A percentile compares a stretch with the other conserved stretches of the same genome.
phyloP scores from a whole-genome alignment of 1,140 invertebrate genomes.

The Drosophila willistoni region DNA sequence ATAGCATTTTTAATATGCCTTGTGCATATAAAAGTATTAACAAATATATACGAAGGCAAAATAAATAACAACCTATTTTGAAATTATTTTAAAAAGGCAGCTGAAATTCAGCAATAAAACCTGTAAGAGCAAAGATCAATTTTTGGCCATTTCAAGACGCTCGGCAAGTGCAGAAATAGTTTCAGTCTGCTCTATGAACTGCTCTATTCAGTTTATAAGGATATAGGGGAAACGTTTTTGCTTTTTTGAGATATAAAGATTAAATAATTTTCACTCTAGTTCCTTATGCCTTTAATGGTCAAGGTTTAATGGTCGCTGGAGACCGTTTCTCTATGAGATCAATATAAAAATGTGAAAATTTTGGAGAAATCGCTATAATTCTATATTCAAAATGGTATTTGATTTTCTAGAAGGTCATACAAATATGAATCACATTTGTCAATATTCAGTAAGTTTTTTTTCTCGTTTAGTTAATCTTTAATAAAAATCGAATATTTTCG shows the following conservation, averaged over 20 bases:
- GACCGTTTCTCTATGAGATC: constrained; percentile 37
- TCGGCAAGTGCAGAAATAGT: constrained; percentile 23
- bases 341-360: constrained; percentile 42
- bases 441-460: constrained; percentile 34
- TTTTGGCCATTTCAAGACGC: background rate
- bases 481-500: background rate
- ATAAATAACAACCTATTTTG: background rate
- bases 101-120: constrained; percentile 42
- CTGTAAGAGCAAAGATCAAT: constrained; percentile 34
- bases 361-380: constrained; percentile 28
- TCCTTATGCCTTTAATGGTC: constrained; percentile 19
- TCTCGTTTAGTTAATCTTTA: no score
- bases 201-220: background rate
- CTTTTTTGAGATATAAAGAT: background rate
- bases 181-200: constrained; percentile 26
- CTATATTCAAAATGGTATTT: constrained; percentile 33
- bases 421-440: constrained; percentile 50
- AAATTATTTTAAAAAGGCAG: background rate
- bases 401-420: constrained; percentile 24
- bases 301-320: constrained; percentile 30
- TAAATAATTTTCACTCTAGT: background rate
- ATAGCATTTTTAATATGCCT: constrained; percentile 12
- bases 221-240: constrained; percentile 15
- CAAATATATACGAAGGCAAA: no score
- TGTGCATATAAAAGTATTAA: constrained; percentile 18